These are phyloP conservation scores for Dendrolimus punctatus DNA, from an alignment of 1,140 invertebrate species.

Conservation along the genomic window DNA sequence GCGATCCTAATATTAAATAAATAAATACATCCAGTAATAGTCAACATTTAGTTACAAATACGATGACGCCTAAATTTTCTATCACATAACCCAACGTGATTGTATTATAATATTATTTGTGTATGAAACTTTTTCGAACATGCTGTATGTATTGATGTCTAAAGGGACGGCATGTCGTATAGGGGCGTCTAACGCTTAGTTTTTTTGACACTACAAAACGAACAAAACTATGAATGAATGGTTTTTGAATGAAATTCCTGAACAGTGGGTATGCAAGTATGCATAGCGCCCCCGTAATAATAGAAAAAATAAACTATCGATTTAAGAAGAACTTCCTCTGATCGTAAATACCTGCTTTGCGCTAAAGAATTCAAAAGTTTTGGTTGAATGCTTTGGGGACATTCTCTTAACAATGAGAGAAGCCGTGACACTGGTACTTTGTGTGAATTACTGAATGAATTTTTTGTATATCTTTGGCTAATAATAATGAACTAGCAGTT, in stretches of 20 bases:
- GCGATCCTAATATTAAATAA: too few species aligned
- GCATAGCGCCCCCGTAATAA: conserved; percentile 45
- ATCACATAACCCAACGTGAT: too few species aligned
- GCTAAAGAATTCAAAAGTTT: conserved; percentile 14
- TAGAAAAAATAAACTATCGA: conserved; percentile 35
- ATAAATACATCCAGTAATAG: too few species aligned
- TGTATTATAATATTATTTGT: too few species aligned
- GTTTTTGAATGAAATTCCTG: conserved; percentile 60
- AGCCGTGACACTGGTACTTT: too few species aligned
- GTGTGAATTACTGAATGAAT: too few species aligned
- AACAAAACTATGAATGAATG: conserved; percentile 46
- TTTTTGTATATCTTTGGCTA: too few species aligned
- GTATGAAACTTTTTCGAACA: conserved; percentile 4
- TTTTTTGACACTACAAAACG: conserved; percentile 41
- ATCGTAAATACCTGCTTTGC: conserved; percentile 32
- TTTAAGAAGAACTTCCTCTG: conserved; percentile 48
- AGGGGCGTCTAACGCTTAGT: conserved; percentile 33
- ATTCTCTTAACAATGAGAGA: too few species aligned
- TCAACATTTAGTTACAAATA: too few species aligned
- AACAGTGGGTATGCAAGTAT: conserved; percentile 11
- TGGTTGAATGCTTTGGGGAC: too few species aligned
- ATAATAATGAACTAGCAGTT: too few species aligned
- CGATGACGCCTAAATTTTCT: too few species aligned
- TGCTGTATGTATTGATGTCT: conserved; percentile 30
- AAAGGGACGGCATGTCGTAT: conserved; percentile 52